These are phyloP conservation scores for Oryzias sinensis DNA, from an alignment of 2,797 vertebrate genomes.

Conservation along the genomic window DNA sequence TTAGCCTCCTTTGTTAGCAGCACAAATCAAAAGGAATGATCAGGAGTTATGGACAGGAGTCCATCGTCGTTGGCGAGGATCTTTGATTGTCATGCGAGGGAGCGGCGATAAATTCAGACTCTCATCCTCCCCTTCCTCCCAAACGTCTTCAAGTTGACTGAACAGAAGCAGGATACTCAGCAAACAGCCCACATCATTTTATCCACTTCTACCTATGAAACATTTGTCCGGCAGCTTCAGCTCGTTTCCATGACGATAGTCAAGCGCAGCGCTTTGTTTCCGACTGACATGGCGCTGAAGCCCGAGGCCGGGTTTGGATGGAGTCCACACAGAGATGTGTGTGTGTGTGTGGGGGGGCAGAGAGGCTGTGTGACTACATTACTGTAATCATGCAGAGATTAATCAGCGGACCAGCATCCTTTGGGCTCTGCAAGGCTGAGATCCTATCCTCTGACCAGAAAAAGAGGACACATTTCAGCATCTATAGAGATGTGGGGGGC, in stretches of 20 bases:
- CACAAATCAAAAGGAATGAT: too few species aligned
- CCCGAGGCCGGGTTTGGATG: conserved; percentile 49
- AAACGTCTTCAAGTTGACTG: conserved; percentile 13
- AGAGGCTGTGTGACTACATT: conserved; percentile 37
- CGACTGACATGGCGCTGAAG: conserved; percentile 33
- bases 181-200: conserved; percentile 20
- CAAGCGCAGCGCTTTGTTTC: conserved; percentile 29
- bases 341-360: not conserved
- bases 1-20: too few species aligned
- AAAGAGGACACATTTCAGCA: conserved; percentile 14
- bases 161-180: conserved; percentile 41
- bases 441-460: conserved; percentile 45
- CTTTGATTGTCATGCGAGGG: conserved; percentile 15
- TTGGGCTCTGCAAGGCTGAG: conserved; percentile 37
- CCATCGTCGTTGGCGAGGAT: too few species aligned
- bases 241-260: conserved; percentile 56
- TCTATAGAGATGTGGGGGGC: conserved; percentile 10
- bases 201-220: conserved; percentile 4
- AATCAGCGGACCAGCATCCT: conserved; percentile 57
- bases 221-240: conserved; percentile 9
- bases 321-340: conserved; percentile 14
- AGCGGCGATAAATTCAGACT: too few species aligned
- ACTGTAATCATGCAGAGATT: conserved; percentile 66
- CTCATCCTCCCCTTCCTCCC: not conserved
- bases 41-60: too few species aligned